Base-by-base conservation (phyloP, 1,140 invertebrate species). In the Diabrotica virgifera region DNA sequence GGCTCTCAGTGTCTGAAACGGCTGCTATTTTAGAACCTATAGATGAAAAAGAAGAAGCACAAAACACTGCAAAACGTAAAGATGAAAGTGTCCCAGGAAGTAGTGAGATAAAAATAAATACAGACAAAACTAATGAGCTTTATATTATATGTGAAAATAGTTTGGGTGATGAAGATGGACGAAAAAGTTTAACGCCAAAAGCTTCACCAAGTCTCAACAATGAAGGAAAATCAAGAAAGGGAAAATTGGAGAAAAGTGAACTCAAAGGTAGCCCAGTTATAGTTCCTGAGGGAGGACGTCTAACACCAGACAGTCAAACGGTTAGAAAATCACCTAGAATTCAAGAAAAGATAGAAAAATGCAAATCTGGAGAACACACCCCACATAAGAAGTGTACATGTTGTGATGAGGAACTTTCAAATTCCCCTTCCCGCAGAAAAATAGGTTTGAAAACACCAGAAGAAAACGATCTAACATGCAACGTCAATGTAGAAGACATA, bases 251-350 rank as follows among this genome's bases (percentile, higher is more conserved):
- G 9, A 46, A 51, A 59, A 24, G 6, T 24, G 14, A 11, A 37
- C 13, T 35, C 35, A 14, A 13, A 54, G 40, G 12, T 36, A 11
- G 11, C 56, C 38, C 7, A 55, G 14, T 35, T 11, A 59, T 0
- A 37, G 35, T 14, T 7, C 50, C 36, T 6, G 36, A 24, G 37
- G 36, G 12, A 52, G 46, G 57, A 14, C 11, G 40, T 10, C 40
- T 10, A 46, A 46, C 8, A 12, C n/a, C 10, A 13, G 38, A 54
- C 12, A 55, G 35, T 13, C 8, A 10, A 38, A 38, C 62, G 36
- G 58, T 52, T 24, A 64, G 62, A 54, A 68, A 64, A 35, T 68
- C 66, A 6, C 66, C 66, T 35, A 64, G 59, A 9, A 9, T 64
- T 13, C 51, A 13, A 12, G 52, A 51, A n/a, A 57, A 61, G 37